These are phyloP conservation scores for Galaxea fascicularis DNA, from an alignment of 92 coral and sea anemone species.

Conservation along the genomic window DNA sequence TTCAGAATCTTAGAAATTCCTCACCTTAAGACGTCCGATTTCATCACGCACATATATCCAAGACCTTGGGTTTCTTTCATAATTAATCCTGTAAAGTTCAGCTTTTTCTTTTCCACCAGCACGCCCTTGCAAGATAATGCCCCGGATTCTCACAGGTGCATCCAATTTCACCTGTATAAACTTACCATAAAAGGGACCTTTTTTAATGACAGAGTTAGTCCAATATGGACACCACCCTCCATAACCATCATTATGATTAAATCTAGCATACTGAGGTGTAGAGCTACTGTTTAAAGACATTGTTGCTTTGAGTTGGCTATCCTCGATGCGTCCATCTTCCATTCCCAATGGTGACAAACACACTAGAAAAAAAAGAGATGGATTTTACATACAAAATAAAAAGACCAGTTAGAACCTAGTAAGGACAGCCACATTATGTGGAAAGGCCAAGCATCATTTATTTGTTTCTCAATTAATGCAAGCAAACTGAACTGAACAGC, in stretches of 20 bases:
- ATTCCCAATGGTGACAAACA: slow-evolving; percentile 80
- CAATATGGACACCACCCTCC: slow-evolving; percentile 94
- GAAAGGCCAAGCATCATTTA: too few species aligned
- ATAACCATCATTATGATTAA: slow-evolving; percentile 24
- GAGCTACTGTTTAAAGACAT: slow-evolving; percentile 1
- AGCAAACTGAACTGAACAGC: too few species aligned
- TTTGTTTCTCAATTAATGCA: too few species aligned
- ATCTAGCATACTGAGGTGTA: slow-evolving; percentile 62
- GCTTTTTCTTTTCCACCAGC: slow-evolving; percentile 63
- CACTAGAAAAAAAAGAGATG: slow-evolving; percentile 22
- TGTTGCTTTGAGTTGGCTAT: slow-evolving; percentile 69
- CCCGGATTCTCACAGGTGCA: slow-evolving; percentile 57
- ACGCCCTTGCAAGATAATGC: slow-evolving; percentile 81
- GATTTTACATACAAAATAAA: too few species aligned
- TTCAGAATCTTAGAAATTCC: not conserved
- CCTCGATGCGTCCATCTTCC: slow-evolving; percentile 74
- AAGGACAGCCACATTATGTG: too few species aligned
- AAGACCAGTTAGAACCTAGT: too few species aligned
- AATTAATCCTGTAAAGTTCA: slow-evolving; percentile 52
- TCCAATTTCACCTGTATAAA: slow-evolving; percentile 64
- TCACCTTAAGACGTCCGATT: not conserved
- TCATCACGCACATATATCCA: slow-evolving; percentile 9
- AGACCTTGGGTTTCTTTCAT: not conserved
- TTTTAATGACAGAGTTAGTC: slow-evolving; percentile 13
- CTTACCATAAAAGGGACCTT: slow-evolving; percentile 66